A percentile compares a stretch with the other conserved stretches of the same genome.
Conservation (phyloP, 2,888 invertebrate species). For the Cataglyphis altisquamis region DNA sequence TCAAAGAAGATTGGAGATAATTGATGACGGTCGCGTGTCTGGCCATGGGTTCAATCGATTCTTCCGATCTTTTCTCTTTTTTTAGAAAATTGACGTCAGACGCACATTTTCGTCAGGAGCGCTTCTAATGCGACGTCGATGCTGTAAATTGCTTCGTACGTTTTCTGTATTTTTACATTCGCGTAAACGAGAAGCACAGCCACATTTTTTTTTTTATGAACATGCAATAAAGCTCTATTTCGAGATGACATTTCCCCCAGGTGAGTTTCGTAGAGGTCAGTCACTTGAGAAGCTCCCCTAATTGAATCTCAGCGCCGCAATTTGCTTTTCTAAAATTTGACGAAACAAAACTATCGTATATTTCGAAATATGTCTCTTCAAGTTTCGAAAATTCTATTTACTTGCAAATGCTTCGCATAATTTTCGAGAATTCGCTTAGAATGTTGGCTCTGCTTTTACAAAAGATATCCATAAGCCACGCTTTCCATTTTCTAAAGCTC, state of each 20-base stretch:
- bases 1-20: conserved; percentile 36
- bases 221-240: conserved; percentile 42
- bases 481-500: conserved; percentile 6
- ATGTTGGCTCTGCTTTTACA: background rate
- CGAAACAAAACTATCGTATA: background rate
- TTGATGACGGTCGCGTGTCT: conserved; percentile 31
- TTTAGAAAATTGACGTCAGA: conserved; percentile 49
- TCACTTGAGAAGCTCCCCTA: background rate
- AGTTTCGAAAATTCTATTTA: conserved; percentile 40
- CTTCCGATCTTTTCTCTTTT: conserved; percentile 17
- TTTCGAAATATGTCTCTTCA: background rate
- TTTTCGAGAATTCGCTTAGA: background rate
- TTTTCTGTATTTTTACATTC: conserved; percentile 31
- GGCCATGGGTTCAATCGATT: conserved; percentile 32
- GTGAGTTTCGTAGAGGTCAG: background rate
- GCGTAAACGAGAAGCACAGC: background rate
- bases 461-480: background rate
- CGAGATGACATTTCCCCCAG: conserved; percentile 29
- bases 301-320: background rate
- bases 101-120: conserved; percentile 23
- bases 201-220: conserved; percentile 14
- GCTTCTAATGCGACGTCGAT: background rate
- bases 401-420: conserved; percentile 50
- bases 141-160: background rate
- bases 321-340: background rate